Evolutionary conservation across 1,140 invertebrate genomes (phyloP).

Genomic region (Drosophila arizonae): DNA sequence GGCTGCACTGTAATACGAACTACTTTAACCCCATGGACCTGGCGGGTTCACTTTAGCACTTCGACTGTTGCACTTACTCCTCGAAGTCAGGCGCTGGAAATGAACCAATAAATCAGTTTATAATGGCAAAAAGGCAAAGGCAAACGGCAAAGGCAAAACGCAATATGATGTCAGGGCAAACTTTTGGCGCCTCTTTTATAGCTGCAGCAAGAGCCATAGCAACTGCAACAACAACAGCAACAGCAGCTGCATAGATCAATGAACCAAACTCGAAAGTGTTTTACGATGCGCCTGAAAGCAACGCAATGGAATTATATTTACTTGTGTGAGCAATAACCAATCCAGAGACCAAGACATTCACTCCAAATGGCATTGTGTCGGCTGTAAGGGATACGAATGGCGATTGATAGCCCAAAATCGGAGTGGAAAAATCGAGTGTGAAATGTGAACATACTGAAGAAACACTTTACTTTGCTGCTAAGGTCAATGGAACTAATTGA

Average conservation of each 20-base stretch:
- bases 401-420: slow-evolving; percentile 20
- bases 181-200: slow-evolving; percentile 53
- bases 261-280: slow-evolving; percentile 61
- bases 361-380: slow-evolving; percentile 21
- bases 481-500: not conserved
- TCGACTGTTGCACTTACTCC: slow-evolving; percentile 28
- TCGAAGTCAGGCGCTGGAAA: slow-evolving; percentile 53
- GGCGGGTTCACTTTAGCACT: slow-evolving; percentile 28
- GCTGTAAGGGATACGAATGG: slow-evolving; percentile 22
- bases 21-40: slow-evolving; percentile 24
- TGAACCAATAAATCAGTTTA: slow-evolving; percentile 81
- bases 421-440: slow-evolving; percentile 4
- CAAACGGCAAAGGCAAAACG: slow-evolving; percentile 19
- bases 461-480: not conserved
- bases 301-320: slow-evolving; percentile 58
- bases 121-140: slow-evolving; percentile 60
- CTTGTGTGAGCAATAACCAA: slow-evolving; percentile 43
- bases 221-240: slow-evolving; percentile 9
- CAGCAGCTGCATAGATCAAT: slow-evolving; percentile 57
- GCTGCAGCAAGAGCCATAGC: slow-evolving; percentile 14
- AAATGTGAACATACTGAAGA: not conserved
- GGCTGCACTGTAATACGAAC: slow-evolving; percentile 4
- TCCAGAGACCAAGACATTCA: not conserved
- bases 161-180: slow-evolving; percentile 58
- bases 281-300: slow-evolving; percentile 25